phyloP scores from a whole-genome alignment of 1,140 invertebrate species.

The Triops cancriformis region DNA sequence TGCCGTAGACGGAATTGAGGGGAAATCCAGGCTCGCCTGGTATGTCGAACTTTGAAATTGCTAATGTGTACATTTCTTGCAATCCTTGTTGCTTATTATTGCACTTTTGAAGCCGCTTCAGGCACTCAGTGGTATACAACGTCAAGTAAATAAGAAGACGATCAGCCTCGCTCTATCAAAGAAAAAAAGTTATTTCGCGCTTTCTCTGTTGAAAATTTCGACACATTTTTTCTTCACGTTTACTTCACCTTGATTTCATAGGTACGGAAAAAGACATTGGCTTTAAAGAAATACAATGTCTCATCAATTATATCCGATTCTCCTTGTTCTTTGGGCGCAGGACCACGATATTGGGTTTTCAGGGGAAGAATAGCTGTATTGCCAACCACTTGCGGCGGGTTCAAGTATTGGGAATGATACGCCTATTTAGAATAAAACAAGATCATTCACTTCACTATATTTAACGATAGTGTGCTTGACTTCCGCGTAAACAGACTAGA shows the following conservation, averaged over 20 bases:
- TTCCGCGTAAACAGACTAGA: neutral
- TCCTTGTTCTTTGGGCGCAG: slow-evolving; percentile 58
- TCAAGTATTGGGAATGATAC: slow-evolving; percentile 84
- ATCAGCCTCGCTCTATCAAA: slow-evolving; percentile 79
- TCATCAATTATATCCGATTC: slow-evolving; percentile 91
- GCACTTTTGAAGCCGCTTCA: slow-evolving; percentile 90
- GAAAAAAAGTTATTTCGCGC: slow-evolving; percentile 16
- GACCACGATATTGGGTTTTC: slow-evolving; percentile 76
- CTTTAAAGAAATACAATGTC: slow-evolving; percentile 93
- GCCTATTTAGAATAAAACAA: slow-evolving; percentile 50
- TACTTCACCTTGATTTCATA: slow-evolving; percentile 77
- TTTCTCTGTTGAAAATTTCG: no score
- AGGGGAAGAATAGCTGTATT: slow-evolving; percentile 88
- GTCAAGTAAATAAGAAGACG: slow-evolving; percentile 95
- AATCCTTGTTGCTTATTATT: slow-evolving; percentile 76
- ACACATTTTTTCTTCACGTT: neutral
- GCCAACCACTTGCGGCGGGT: slow-evolving; percentile 64
- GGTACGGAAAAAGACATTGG: slow-evolving; percentile 97
- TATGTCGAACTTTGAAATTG: slow-evolving; percentile 91
- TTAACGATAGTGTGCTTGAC: neutral
- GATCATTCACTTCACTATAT: no score
- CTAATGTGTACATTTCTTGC: slow-evolving; percentile 93
- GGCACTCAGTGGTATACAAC: slow-evolving; percentile 96
- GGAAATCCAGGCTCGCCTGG: slow-evolving; percentile 94
- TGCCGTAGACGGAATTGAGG: slow-evolving; percentile 93